These are phyloP conservation scores for Aleiodes testaceus DNA, from an alignment of 2,888 invertebrate genomes.

Conservation along the genomic window DNA sequence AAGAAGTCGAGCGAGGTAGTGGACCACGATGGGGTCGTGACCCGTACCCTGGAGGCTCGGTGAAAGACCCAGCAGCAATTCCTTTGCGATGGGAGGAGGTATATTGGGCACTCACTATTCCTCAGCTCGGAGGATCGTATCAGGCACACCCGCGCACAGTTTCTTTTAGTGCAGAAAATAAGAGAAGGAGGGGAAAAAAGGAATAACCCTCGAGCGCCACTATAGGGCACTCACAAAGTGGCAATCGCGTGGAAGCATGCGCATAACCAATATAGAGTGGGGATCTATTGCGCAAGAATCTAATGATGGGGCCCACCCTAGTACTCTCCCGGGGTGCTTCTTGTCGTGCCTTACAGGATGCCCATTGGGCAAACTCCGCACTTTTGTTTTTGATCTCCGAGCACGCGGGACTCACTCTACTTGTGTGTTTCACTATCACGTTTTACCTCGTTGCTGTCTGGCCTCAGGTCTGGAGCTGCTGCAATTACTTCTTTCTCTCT, in stretches of 20 bases:
- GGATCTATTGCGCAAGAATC: constrained; percentile 27
- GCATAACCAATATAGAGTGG: constrained; percentile 31
- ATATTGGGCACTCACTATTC: constrained; percentile 46
- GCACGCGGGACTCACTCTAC: constrained; percentile 31
- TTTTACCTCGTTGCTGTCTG: constrained; percentile 31
- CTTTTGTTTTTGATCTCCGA: constrained; percentile 17
- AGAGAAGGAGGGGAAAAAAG: constrained; percentile 36
- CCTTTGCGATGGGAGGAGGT: constrained; percentile 50
- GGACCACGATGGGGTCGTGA: constrained; percentile 71
- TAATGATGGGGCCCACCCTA: constrained; percentile 29
- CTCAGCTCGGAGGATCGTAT: constrained; percentile 45
- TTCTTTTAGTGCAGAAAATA: constrained; percentile 32
- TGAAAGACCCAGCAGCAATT: constrained; percentile 71
- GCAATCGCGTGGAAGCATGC: constrained; percentile 63
- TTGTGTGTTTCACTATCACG: constrained; percentile 3
- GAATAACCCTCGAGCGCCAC: constrained; percentile 53
- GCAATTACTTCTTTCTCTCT: constrained; percentile 42
- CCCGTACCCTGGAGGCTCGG: constrained; percentile 67
- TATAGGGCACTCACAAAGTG: constrained; percentile 66
- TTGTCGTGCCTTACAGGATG: constrained; percentile 14
- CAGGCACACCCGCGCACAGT: constrained; percentile 32
- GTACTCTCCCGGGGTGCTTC: constrained; percentile 16
- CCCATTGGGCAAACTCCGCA: constrained; percentile 19
- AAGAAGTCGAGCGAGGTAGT: constrained; percentile 54
- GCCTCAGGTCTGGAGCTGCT: constrained; percentile 39